phyloP scores from a whole-genome alignment of 2,888 invertebrate genomes.

The Acanthosepion pharaonis region DNA sequence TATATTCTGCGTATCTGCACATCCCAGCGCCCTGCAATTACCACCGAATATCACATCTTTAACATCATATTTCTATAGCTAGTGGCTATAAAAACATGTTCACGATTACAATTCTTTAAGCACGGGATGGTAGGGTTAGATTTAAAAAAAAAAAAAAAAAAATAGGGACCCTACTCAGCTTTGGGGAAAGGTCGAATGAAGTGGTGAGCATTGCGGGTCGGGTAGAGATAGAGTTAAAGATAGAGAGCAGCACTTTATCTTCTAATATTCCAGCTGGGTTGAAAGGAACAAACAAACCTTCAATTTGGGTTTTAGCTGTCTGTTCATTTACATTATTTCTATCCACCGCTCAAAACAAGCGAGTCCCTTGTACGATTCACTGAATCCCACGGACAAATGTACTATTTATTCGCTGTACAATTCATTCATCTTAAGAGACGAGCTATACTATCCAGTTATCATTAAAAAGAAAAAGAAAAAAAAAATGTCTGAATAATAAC shows the following conservation, averaged over 20 bases:
- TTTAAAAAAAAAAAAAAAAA: neutral
- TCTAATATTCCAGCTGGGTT: conserved; percentile 1
- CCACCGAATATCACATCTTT: neutral
- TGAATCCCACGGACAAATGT: neutral
- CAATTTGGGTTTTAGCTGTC: neutral
- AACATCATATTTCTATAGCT: neutral
- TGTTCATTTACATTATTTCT: neutral
- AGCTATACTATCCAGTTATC: neutral
- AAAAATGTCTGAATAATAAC: neutral
- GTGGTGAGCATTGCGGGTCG: neutral
- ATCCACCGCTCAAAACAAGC: neutral
- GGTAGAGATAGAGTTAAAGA: neutral
- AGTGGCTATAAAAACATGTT: neutral
- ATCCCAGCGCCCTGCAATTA: neutral
- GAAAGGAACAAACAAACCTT: neutral
- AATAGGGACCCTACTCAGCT: neutral
- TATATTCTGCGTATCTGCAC: neutral
- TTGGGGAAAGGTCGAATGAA: neutral
- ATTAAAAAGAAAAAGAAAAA: neutral
- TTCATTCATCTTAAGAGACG: neutral
- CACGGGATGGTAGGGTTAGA: neutral
- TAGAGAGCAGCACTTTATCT: neutral
- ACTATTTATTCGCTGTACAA: neutral
- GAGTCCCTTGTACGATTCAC: neutral
- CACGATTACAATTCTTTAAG: neutral